These are phyloP conservation scores for Eupelmus urozonus DNA, from an alignment of 2,888 invertebrate genomes.

Conservation along the genomic window DNA sequence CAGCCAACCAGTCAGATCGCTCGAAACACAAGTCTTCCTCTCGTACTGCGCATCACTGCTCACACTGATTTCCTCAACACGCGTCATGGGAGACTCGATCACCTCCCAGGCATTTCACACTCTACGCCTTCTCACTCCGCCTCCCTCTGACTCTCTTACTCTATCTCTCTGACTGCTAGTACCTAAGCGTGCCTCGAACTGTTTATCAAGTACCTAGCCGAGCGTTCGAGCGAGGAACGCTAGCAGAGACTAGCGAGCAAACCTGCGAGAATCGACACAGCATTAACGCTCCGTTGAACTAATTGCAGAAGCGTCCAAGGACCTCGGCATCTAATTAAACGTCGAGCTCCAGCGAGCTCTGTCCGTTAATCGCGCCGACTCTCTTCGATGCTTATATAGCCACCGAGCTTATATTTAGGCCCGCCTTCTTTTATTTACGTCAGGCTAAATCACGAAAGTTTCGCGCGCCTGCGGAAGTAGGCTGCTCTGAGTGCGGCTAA, in stretches of 20 bases:
- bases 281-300: conserved; percentile 64
- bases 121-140: no score
- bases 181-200: conserved; percentile 50
- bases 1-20: no score
- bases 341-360: background rate
- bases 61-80: conserved; percentile 15
- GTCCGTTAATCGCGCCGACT: conserved; percentile 27
- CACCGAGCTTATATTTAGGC: background rate
- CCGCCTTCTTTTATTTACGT: conserved; percentile 26
- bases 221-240: conserved; percentile 52
- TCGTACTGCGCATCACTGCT: background rate
- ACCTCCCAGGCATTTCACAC: conserved; percentile 46
- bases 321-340: conserved; percentile 46
- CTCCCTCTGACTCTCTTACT: background rate
- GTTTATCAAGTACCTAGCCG: conserved; percentile 66
- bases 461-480: conserved; percentile 8
- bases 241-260: conserved; percentile 27
- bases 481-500: conserved; percentile 8
- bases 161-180: conserved; percentile 3
- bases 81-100: conserved; percentile 13
- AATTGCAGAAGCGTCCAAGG: conserved; percentile 64
- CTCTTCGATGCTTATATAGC: background rate
- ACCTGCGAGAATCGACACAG: conserved; percentile 58
- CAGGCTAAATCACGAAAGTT: conserved; percentile 40
- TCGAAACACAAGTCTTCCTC: no score